phyloP scores from a whole-genome alignment of 2,113 vertebrate species.

The Sciurus niger region DNA sequence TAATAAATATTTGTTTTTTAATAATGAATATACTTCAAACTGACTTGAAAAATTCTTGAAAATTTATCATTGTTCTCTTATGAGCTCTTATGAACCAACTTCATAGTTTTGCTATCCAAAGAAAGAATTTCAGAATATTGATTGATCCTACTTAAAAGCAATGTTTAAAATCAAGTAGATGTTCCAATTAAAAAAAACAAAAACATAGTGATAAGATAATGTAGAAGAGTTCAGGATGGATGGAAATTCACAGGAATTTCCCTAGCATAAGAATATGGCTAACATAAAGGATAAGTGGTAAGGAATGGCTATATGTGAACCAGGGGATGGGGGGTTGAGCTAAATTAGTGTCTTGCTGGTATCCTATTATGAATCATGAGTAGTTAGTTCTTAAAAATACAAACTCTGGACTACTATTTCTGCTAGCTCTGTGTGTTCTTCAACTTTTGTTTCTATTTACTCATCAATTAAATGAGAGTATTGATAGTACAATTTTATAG shows the following conservation, averaged over 20 bases:
- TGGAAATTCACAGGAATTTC: no score
- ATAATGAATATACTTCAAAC: not conserved
- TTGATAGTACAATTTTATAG: accelerated
- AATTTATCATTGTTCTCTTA: not conserved
- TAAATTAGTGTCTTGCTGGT: no score
- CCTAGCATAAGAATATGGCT: not conserved
- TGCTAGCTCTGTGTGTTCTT: not conserved
- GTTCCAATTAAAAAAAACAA: not conserved
- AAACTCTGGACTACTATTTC: not conserved
- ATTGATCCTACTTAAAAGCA: not conserved
- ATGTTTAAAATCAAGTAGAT: not conserved
- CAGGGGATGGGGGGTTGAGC: no score
- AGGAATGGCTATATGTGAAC: no score
- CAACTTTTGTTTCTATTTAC: not conserved
- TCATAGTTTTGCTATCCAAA: no score
- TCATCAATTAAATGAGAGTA: not conserved
- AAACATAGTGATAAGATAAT: no score
- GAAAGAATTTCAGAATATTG: not conserved
- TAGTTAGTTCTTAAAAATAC: not conserved
- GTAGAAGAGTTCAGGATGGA: not conserved
- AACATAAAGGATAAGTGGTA: not conserved
- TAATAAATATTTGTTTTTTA: not conserved
- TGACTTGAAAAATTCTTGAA: not conserved
- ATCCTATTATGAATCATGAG: no score
- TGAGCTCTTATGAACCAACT: not conserved